These are phyloP conservation scores for Melozone crissalis DNA, from an alignment of 2,113 vertebrate species.

Conservation along the genomic window DNA sequence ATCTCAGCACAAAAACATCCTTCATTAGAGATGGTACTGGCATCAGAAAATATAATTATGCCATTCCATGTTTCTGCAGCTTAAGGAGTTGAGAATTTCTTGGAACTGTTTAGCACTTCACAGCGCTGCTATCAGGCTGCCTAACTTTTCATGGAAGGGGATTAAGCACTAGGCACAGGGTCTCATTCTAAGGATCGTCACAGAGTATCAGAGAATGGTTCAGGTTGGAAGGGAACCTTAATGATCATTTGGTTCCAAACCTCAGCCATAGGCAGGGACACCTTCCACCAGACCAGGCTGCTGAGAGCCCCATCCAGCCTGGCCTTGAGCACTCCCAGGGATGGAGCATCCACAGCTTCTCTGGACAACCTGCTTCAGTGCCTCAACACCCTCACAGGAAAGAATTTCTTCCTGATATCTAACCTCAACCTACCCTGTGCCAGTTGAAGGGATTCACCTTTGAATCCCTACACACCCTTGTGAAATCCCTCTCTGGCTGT, in stretches of 20 bases:
- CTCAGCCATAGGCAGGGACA: not conserved
- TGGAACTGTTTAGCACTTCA: not conserved
- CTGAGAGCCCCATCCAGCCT: not conserved
- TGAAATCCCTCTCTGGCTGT: not conserved
- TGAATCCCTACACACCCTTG: accelerated
- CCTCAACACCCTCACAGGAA: not conserved
- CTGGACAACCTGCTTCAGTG: not conserved
- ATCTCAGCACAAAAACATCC: not conserved
- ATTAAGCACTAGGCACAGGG: not conserved
- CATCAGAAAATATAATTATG: not conserved
- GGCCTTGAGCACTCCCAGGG: not conserved
- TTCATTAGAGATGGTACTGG: not conserved
- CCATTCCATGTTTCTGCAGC: not conserved
- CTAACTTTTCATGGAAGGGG: not conserved
- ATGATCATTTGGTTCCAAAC: not conserved
- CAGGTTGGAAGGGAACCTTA: not conserved
- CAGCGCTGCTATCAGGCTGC: not conserved
- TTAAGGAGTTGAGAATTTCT: not conserved
- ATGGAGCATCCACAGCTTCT: not conserved
- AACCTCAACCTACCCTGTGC: not conserved
- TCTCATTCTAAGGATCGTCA: not conserved
- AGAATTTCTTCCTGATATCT: not conserved
- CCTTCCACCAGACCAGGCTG: not conserved
- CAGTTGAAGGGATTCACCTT: not conserved
- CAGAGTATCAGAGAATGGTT: not conserved